Base-by-base conservation (phyloP, 2,888 invertebrate genomes). In the Pasiphila rectangulata region DNA sequence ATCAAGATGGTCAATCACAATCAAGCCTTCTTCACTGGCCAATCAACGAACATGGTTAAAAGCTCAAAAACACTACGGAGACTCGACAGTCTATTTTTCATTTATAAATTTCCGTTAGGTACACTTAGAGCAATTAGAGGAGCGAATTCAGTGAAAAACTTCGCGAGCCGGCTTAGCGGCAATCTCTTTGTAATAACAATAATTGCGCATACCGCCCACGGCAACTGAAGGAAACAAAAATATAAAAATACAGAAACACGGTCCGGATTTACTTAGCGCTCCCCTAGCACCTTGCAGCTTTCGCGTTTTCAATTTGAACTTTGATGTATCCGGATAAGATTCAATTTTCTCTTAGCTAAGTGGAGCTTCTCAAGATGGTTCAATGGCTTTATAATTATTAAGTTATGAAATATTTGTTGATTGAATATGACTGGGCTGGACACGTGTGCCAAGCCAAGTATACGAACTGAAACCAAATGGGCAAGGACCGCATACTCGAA, bases 151-250 rank as follows among this genome's bases (percentile, higher is more conserved):
- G 67, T 73, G 63, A 77, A 82, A 85, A 84, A 79, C 60, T 67
- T 39, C 39, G 29, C 35, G 79, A 86, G 79, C 82, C 79, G 79
- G 85, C 79, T 85, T 77, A 79, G 72, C 74, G 66, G 73, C 76
- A 78, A 80, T 79, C 82, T 86, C 83, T 83, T 83, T 86, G 84
- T 87, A 86, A 87, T 86, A 87, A 86, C 81, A 87, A 87, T 84
- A 85, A 87, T 87, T 87, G 86, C 78, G 74, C 78, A 79, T 75
- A 75, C 64, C 72, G 82, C 86, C 75, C 70, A 73, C 70, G 80
- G 85, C 76, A 47, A 60, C 69, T 64, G 67, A n/a, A n/a, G n/a
- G n/a, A n/a, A n/a, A 56, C 66, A 75, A 69, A 69, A 71, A 69
- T 70, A 62, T 63, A 59, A 60, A 61, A 61, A 67, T 67, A 65